Percentiles rank a stretch among this genome's conserved stretches.
These are phyloP conservation scores for Oxytorus armatus DNA, from an alignment of 2,888 invertebrate species.

Conservation along the genomic window DNA sequence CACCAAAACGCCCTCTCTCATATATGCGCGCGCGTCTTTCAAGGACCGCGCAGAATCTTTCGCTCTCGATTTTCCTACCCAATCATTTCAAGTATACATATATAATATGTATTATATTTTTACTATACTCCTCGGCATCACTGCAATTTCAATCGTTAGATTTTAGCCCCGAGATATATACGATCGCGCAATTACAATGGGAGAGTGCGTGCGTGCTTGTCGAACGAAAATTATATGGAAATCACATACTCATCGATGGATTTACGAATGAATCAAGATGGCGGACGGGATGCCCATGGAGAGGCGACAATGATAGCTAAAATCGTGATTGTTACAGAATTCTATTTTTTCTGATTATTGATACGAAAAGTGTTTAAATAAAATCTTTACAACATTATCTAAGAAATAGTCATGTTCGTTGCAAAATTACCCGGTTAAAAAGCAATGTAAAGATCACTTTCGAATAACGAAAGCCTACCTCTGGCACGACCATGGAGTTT, in stretches of 20 bases:
- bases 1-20: constrained; percentile 18
- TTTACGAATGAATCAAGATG: not conserved
- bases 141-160: constrained; percentile 40
- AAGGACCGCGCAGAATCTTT: constrained; percentile 37
- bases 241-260: constrained; percentile 2
- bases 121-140: not conserved
- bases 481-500: too few species aligned
- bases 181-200: constrained; percentile 43
- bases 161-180: constrained; percentile 47
- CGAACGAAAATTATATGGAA: constrained; percentile 33
- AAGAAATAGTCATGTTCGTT: too few species aligned
- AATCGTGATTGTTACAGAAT: too few species aligned
- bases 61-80: constrained; percentile 48
- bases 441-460: too few species aligned
- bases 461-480: too few species aligned
- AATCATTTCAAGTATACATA: constrained; percentile 2
- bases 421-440: too few species aligned
- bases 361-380: too few species aligned
- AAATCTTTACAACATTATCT: too few species aligned
- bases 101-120: constrained; percentile 23
- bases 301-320: not conserved
- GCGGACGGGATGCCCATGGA: not conserved
- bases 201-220: constrained; percentile 29
- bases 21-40: constrained; percentile 2
- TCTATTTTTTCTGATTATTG: too few species aligned